phyloP scores from a whole-genome alignment of 1,140 invertebrate species.

The Sarcophaga peregrina region DNA sequence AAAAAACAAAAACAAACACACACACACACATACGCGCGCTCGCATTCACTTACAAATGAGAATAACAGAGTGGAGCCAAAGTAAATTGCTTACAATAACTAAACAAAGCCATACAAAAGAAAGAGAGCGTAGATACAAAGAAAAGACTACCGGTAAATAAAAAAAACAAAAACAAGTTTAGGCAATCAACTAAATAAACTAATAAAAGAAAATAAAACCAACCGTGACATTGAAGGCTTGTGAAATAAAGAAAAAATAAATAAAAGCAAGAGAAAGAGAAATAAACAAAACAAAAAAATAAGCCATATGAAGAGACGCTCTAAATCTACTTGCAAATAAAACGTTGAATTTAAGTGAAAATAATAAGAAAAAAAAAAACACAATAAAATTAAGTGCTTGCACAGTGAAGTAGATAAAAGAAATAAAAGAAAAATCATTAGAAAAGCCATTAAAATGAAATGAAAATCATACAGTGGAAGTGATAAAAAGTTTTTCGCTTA shows the following conservation, averaged over 20 bases:
- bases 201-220: constrained; percentile 3
- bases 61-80: background rate
- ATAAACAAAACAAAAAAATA: background rate
- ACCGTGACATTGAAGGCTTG: constrained; percentile 31
- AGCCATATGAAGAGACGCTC: background rate
- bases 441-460: background rate
- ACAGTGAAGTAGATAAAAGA: background rate
- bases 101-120: background rate
- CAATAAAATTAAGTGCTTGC: background rate
- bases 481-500: background rate
- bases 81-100: background rate
- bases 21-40: background rate
- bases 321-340: background rate
- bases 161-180: constrained; percentile 9
- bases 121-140: background rate
- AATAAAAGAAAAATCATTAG: background rate
- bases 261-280: background rate
- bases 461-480: too few species aligned
- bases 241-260: background rate
- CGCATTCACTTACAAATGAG: too few species aligned
- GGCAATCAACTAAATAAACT: background rate
- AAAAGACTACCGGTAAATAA: background rate
- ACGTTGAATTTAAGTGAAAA: background rate
- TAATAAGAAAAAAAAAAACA: too few species aligned
- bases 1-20: background rate